phyloP scores from a whole-genome alignment of 1,140 invertebrate species.

The Lanistes nyassanus region DNA sequence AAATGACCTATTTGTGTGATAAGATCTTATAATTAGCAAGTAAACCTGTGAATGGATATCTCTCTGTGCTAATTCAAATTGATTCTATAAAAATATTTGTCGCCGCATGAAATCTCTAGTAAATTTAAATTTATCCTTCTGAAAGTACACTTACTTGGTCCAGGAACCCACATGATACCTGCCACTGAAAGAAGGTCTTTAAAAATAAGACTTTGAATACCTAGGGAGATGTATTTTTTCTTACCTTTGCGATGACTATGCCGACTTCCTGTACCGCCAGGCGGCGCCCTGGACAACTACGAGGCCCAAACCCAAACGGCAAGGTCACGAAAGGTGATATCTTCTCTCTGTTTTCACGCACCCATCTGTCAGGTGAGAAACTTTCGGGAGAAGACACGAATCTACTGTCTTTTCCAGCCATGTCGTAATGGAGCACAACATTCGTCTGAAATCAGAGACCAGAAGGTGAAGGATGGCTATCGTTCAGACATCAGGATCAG shows the following conservation, averaged over 20 bases:
- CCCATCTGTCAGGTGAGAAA: constrained; percentile 51
- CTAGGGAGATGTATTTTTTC: too few relatives aligned
- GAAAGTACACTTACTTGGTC: too few relatives aligned
- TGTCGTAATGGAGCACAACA: constrained; percentile 36
- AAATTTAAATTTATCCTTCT: too few relatives aligned
- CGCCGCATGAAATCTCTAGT: too few relatives aligned
- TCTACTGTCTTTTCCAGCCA: constrained; percentile 20
- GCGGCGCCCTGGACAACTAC: constrained; percentile 87
- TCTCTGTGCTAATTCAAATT: too few relatives aligned
- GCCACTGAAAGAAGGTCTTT: too few relatives aligned
- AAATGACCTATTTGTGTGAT: too few relatives aligned
- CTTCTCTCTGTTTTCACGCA: constrained; percentile 64
- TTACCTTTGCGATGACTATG: constrained; percentile 79
- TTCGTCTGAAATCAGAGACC: constrained; percentile 64
- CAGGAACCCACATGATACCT: too few relatives aligned
- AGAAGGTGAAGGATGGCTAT: not conserved
- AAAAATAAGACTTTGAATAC: too few relatives aligned
- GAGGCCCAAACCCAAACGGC: constrained; percentile 89
- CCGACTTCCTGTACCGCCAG: constrained; percentile 89
- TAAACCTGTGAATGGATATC: too few relatives aligned
- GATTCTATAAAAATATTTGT: too few relatives aligned
- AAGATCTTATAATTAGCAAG: too few relatives aligned
- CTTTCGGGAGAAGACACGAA: constrained; percentile 31
- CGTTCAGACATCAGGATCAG: not conserved
- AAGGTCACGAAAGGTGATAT: constrained; percentile 80